A percentile compares a stretch with the other conserved stretches of the same genome.
Conservation (phyloP, 2,113 vertebrate species). For the Tragelaphus scriptus region DNA sequence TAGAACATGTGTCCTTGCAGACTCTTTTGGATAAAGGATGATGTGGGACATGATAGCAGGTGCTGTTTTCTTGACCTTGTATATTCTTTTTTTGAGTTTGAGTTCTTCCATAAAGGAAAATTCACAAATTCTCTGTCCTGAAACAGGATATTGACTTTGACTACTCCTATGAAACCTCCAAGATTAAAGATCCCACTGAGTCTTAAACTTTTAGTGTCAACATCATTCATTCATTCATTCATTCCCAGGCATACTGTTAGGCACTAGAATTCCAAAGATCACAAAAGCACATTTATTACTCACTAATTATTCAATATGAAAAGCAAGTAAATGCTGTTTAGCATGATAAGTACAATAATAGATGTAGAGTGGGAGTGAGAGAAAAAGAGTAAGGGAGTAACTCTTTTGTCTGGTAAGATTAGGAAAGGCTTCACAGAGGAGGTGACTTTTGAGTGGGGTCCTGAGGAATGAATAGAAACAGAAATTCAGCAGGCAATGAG, state of each 20-base stretch:
- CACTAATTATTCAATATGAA: not conserved
- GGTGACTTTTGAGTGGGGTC: not conserved
- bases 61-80: not conserved
- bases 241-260: not conserved
- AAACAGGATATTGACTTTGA: not conserved
- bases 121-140: not conserved
- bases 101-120: not conserved
- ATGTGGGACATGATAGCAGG: not conserved
- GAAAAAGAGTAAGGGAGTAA: not conserved
- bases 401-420: not conserved
- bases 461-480: constrained; percentile 19
- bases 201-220: constrained; percentile 14
- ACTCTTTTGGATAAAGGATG: not conserved
- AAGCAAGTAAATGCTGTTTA: not conserved
- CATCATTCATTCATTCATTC: not conserved
- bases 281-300: not conserved
- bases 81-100: not conserved
- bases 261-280: constrained; percentile 7
- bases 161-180: not conserved
- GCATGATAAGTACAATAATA: not conserved
- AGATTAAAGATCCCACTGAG: constrained; percentile 21
- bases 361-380: not conserved
- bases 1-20: not conserved
- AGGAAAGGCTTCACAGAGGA: constrained; percentile 23
- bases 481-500: not conserved